Conservation (phyloP, 1,140 invertebrate species). For the Zaprionus inermis region DNA sequence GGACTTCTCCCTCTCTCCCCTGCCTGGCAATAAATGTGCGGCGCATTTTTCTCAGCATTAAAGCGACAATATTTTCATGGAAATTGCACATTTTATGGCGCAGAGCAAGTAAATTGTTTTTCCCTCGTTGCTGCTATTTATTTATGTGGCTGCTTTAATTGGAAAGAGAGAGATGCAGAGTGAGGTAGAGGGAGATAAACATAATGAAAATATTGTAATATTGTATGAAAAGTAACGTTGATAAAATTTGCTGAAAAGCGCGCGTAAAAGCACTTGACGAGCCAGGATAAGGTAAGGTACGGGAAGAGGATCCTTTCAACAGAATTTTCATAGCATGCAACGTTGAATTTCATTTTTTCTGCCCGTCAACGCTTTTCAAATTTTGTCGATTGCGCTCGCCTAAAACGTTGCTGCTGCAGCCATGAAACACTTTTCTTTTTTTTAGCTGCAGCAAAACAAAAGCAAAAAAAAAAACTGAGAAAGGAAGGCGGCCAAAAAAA, state of each 20-base stretch:
- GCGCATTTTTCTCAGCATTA: conserved; percentile 72
- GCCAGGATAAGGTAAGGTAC: neutral
- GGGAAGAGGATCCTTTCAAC: neutral
- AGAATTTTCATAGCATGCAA: conserved; percentile 1
- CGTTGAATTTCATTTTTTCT: neutral
- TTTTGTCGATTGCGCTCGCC: conserved; percentile 25
- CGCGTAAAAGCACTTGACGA: neutral
- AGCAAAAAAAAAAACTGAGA: neutral
- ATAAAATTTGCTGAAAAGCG: conserved; percentile 6
- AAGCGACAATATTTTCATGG: conserved; percentile 70
- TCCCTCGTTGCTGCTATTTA: conserved; percentile 57
- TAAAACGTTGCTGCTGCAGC: conserved; percentile 5
- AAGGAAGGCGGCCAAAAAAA: neutral
- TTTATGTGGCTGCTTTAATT: conserved; percentile 75
- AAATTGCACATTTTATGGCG: conserved; percentile 75
- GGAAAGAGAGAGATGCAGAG: conserved; percentile 6
- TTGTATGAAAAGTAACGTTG: conserved; percentile 16
- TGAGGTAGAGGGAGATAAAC: conserved; percentile 26
- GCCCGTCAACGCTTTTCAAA: conserved; percentile 11
- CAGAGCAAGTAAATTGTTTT: conserved; percentile 64
- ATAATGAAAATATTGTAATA: conserved; percentile 36
- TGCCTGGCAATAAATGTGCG: conserved; percentile 63
- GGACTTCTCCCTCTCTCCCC: conserved; percentile 18
- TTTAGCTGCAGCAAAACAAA: conserved; percentile 19
- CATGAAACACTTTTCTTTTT: neutral